Evolutionary conservation across 64 coral and sea anemone species (phyloP).

Genomic region (Pocillopora damicornis): DNA sequence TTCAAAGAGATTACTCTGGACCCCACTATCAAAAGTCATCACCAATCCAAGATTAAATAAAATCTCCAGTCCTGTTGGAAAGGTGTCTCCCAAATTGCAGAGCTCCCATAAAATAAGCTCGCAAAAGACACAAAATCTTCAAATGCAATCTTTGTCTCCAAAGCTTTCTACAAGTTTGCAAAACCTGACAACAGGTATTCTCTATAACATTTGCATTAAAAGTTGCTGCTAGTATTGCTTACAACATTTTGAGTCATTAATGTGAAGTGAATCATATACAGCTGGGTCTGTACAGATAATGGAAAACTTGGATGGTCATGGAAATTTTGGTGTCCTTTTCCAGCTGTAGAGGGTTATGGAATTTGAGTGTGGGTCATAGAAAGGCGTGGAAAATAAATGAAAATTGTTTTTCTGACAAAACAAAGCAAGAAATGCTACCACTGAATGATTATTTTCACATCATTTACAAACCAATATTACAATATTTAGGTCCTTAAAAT

Average conservation of each 20-base stretch:
- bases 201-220: not conserved
- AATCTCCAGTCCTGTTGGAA: constrained; percentile 38
- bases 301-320: too few relatives aligned
- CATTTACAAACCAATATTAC: too few relatives aligned
- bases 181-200: constrained; percentile 21
- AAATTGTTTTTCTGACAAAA: too few relatives aligned
- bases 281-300: too few relatives aligned
- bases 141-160: not conserved
- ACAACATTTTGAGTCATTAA: not conserved
- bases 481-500: too few relatives aligned
- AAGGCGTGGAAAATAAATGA: too few relatives aligned
- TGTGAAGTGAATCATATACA: not conserved
- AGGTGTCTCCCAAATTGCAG: constrained; percentile 1
- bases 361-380: too few relatives aligned
- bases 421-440: too few relatives aligned
- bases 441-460: too few relatives aligned
- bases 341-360: too few relatives aligned
- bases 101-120: not conserved
- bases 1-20: not conserved
- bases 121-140: not conserved
- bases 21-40: constrained; percentile 13
- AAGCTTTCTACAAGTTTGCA: not conserved
- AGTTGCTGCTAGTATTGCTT: not conserved
- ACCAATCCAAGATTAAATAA: constrained; percentile 61
- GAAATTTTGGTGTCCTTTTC: too few relatives aligned